Base-by-base conservation (phyloP, 2,888 invertebrate genomes). In the Buathra laborator region DNA sequence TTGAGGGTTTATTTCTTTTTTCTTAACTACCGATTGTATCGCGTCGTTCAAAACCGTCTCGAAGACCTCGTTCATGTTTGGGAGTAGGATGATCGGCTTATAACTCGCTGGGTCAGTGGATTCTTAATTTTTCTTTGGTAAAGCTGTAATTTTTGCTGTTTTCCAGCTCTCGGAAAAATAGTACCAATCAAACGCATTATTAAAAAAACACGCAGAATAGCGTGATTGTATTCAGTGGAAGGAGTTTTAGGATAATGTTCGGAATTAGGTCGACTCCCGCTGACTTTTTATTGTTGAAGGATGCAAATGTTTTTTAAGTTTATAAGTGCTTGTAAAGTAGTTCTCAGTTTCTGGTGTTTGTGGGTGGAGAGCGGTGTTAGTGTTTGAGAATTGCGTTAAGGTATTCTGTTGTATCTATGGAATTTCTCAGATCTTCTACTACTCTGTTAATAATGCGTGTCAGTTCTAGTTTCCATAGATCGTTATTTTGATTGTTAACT, bases 1-100 rank as follows among this genome's bases (percentile, higher is more conserved):
- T 24, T 72, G 53, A 7, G 83, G 72, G 1, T 78, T 78, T 1
- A 78, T 37, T 0, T 71, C 32, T 3, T 83, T 64, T 0, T 9
- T n/a, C 12, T 16, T 2, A 43, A 29, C 19, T 32, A n/a, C 14
- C 6, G n/a, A 48, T n/a, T 4, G 14, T n/a, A 48, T 6, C 4
- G 48, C 14, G n/a, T 48, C n/a, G 48, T 48, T n/a, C 3, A 48
- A 14, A 48, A n/a, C n/a, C n/a, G n/a, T 48, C n/a, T 48, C 14
- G 48, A 48, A 48, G 2, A 48, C 48, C 4, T 48, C n/a, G n/a
- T n/a, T 48, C 1, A 48, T 48, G 48, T 48, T 48, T 14, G 48
- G n/a, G 4, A 48, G 6, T n/a, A n/a, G 48, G 3, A n/a, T n/a
- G 14, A 48, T 48, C n/a, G 48, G 48, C n/a, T 2, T 48, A 48